These are phyloP conservation scores for Coreoperca whiteheadi DNA, from an alignment of 2,113 vertebrate species.

Conservation along the genomic window DNA sequence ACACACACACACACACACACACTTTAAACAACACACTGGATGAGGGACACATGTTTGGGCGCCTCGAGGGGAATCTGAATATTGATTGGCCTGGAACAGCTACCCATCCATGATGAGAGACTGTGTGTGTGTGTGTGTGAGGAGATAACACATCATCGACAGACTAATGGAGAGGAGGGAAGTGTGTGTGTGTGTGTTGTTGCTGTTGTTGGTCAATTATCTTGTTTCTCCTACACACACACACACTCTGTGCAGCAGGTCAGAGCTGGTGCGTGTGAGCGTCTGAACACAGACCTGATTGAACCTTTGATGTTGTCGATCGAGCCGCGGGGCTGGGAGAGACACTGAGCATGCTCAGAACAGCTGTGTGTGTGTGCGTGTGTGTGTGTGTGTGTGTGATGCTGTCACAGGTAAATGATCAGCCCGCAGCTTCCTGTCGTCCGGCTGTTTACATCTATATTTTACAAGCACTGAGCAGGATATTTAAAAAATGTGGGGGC, in stretches of 20 bases:
- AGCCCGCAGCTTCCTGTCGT: constrained; percentile 22
- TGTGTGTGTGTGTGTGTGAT: constrained; percentile 14
- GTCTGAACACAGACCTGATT: constrained; percentile 18
- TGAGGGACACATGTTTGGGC: constrained; percentile 58
- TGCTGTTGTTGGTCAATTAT: constrained; percentile 51
- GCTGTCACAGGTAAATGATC: constrained; percentile 28
- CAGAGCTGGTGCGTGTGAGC: constrained; percentile 32
- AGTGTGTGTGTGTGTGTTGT: constrained; percentile 45
- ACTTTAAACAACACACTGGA: constrained; percentile 31
- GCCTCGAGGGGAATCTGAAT: constrained; percentile 58
- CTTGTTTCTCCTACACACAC: constrained; percentile 21
- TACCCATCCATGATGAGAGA: constrained; percentile 40
- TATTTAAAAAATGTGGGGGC: no score
- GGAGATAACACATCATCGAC: constrained; percentile 40
- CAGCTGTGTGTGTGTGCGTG: background rate
- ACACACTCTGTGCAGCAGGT: constrained; percentile 39
- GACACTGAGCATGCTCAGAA: constrained; percentile 51
- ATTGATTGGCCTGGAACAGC: constrained; percentile 61
- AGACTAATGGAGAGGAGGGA: constrained; percentile 49
- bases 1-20: constrained; percentile 1
- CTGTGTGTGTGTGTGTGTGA: background rate
- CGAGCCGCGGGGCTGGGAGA: background rate
- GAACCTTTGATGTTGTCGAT: constrained; percentile 47
- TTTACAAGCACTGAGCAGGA: background rate
- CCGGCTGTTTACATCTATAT: background rate